Evolutionary conservation across 2,797 vertebrate genomes (phyloP).

Genomic region (Acridotheres tristis): DNA sequence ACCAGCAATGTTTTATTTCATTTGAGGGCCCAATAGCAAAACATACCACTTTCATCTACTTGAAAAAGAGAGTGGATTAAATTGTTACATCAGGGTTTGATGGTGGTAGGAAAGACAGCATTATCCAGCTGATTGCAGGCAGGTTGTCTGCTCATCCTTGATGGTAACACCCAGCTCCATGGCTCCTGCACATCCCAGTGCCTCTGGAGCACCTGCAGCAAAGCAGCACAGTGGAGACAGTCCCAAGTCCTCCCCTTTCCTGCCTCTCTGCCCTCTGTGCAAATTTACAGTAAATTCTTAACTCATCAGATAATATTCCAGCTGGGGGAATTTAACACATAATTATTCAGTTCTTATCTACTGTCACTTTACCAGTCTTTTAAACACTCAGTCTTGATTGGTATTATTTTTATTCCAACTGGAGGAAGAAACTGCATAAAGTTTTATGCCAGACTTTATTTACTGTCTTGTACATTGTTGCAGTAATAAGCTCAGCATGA

Average conservation of each 20-base stretch:
- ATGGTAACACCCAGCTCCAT: neutral
- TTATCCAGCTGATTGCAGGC: neutral
- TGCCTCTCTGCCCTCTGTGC: neutral
- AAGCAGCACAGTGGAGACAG: neutral
- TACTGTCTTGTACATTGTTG: conserved; percentile 19
- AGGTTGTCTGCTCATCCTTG: neutral
- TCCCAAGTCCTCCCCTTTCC: neutral
- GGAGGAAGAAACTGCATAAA: neutral
- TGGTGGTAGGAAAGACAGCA: neutral
- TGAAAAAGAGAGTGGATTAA: conserved; percentile 13
- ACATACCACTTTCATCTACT: conserved; percentile 3
- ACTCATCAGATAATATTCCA: neutral
- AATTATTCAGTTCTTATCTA: neutral
- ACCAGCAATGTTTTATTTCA: conserved; percentile 44
- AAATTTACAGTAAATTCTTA: neutral
- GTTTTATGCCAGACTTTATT: conserved; percentile 34
- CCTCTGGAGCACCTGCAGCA: neutral
- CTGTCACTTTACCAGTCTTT: neutral
- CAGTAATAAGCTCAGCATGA: conserved; percentile 38
- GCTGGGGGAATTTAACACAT: neutral
- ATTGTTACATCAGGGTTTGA: neutral
- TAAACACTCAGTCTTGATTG: neutral
- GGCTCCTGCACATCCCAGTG: neutral
- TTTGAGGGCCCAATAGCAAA: neutral
- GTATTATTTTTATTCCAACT: neutral